Base-by-base conservation (phyloP, 2,797 vertebrate species). In the Scyliorhinus canicula region DNA sequence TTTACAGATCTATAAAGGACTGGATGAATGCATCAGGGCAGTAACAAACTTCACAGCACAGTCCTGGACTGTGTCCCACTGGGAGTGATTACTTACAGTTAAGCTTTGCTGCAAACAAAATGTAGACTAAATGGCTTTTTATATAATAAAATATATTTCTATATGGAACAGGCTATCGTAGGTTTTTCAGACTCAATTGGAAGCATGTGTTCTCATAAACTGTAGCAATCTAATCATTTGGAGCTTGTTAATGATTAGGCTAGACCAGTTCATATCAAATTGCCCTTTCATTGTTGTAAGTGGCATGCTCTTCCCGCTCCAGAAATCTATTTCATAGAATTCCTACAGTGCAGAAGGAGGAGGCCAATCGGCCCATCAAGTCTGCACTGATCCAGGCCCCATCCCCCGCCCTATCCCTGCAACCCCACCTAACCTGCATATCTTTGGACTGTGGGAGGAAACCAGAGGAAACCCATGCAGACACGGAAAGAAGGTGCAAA, bases 161-260 rank as follows among this genome's bases (percentile, higher is more conserved):
- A 47, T 67, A 67, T 47, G 35, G 57, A 44, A 24, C 57, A 47
- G 65, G 47, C 63, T 93, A 31, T 9, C 4, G 63, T 31, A 69
- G 28, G 63, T 69, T 93, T 93, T 69, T 93, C 91, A 71, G 60
- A 93, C 65, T 93, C 65, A 31, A 93, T 93, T 93, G 63, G 71
- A 93, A 50, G 65, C 47, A 67, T 93, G 63, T 71, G 91, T 93
- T 35, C 65, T 67, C 47, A 67, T 93, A 67, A 93, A 93, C 24
- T 69, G 71, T 11, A 31, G 63, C 57, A 67, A 93, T 65, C 90
- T 67, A 60, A 91, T 91, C 35, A 91, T 91, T 91, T 65, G 88
- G 12, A 91, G 88, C 57, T 91, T 67, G 55, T 93, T 93, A 67
- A 47, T 60, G 91, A 93, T 93, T 47, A 50, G 91, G 91, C 63